Percentiles rank a stretch among this genome's conserved stretches.
Evolutionary conservation across 2,888 invertebrate species (phyloP).

Genomic region (Hymenopus coronatus): DNA sequence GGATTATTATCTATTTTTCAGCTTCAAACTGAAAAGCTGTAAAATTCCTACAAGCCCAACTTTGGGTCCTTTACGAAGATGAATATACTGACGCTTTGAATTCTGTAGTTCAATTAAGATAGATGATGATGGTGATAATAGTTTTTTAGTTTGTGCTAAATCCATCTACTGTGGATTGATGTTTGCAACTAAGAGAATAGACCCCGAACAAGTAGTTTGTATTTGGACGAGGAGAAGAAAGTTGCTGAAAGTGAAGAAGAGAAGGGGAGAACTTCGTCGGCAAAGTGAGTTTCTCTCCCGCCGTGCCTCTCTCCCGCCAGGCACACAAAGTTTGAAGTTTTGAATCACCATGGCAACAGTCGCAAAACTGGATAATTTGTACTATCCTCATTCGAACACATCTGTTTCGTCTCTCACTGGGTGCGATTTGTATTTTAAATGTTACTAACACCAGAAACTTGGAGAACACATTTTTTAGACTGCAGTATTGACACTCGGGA

Average conservation of each 20-base stretch:
- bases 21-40: no score
- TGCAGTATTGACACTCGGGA: no score
- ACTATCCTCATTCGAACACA: conserved; percentile 13
- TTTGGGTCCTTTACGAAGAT: no score
- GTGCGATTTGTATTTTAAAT: background rate
- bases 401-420: background rate
- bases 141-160: background rate
- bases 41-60: no score
- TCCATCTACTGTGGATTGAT: background rate
- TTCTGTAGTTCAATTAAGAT: no score
- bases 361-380: conserved; percentile 3
- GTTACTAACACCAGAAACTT: background rate
- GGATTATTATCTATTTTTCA: no score
- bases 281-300: conserved; percentile 1
- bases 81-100: no score
- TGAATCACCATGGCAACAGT: conserved; percentile 27
- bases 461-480: background rate
- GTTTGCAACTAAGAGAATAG: background rate
- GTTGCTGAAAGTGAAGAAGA: conserved; percentile 19
- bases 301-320: background rate
- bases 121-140: no score
- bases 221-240: conserved; percentile 18
- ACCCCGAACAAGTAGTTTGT: background rate
- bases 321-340: background rate
- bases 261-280: conserved; percentile 8